Evolutionary conservation across 2,888 invertebrate species (phyloP), one percentile per base, ranked within the genome.

Genomic region (Melolontha melolontha): DNA sequence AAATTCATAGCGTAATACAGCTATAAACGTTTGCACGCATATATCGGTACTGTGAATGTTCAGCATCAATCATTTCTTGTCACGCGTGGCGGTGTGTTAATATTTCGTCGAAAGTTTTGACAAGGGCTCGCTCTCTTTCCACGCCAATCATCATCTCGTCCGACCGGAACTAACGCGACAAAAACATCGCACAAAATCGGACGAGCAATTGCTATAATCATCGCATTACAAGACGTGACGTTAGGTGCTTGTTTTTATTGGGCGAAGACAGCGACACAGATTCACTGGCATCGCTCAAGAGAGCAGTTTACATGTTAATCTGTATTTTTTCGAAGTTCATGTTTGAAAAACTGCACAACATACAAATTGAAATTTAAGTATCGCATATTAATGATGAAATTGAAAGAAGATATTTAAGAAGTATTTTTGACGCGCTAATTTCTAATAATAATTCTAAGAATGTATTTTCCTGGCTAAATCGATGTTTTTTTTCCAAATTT

Each of bases 81-180:
- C 40, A 40, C 54, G 54, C 17, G 40, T 54, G 54, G 7, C 34
- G 34, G 10, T 10, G 40, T 40, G 54, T 54, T 54, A 54, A 54
- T 54, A 54, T 40, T 54, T 54, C 40, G 40, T 54, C 40, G 54
- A 54, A 54, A 54, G 54, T 54, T 54, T 54, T 54, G 54, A 54
- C 54, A 54, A 8, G 17, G 17, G 11, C 54, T 40, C 34, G 34
- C 10, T 34, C 10, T 10, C 34, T 34, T 34, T 34, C 34, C 10
- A 8, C 34, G 34, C 54, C 54, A 54, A 39, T 40, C 39, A 41
- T 54, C 54, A 40, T 54, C 51, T 17, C 54, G 54, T 16, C n/a
- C 40, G 54, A 54, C 40, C 54, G 40, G 40, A 54, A 54, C 54
- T 54, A 54, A 54, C 17, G 54, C 40, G 40, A 54, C 54, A 40